phyloP scores from a whole-genome alignment of 1,140 invertebrate species.

The Atta cephalotes region DNA sequence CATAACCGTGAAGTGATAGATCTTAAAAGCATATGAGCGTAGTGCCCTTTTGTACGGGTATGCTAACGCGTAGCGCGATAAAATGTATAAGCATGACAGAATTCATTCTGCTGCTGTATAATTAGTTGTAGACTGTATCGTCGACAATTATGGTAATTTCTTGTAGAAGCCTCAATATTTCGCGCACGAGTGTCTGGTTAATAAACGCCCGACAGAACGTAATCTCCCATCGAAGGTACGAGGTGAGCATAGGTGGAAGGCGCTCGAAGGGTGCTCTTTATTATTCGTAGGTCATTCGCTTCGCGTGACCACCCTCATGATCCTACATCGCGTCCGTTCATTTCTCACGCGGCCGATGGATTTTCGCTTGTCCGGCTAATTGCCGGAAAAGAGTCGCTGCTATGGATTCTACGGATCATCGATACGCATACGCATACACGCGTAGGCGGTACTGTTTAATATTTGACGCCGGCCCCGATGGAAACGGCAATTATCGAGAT shows the following conservation, averaged over 20 bases:
- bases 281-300: conserved; percentile 62
- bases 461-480: conserved; percentile 78
- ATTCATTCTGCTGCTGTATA: conserved; percentile 39
- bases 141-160: conserved; percentile 56
- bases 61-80: neutral
- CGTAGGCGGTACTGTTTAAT: conserved; percentile 76
- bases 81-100: conserved; percentile 36
- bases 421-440: conserved; percentile 69
- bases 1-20: conserved; percentile 21
- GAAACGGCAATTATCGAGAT: conserved; percentile 82
- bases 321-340: conserved; percentile 66
- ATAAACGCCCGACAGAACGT: conserved; percentile 39
- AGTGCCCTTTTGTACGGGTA: neutral
- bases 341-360: conserved; percentile 76
- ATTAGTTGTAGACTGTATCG: conserved; percentile 50
- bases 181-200: conserved; percentile 34
- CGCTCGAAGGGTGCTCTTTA: conserved; percentile 57
- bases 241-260: conserved; percentile 23
- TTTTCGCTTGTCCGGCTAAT: conserved; percentile 77
- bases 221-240: conserved; percentile 64
- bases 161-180: conserved; percentile 45
- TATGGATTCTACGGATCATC: conserved; percentile 70
- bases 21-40: conserved; percentile 21
- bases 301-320: conserved; percentile 68
- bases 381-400: conserved; percentile 73